Base-by-base conservation (phyloP, 2,888 invertebrate species). In the Pollenia angustigena region DNA sequence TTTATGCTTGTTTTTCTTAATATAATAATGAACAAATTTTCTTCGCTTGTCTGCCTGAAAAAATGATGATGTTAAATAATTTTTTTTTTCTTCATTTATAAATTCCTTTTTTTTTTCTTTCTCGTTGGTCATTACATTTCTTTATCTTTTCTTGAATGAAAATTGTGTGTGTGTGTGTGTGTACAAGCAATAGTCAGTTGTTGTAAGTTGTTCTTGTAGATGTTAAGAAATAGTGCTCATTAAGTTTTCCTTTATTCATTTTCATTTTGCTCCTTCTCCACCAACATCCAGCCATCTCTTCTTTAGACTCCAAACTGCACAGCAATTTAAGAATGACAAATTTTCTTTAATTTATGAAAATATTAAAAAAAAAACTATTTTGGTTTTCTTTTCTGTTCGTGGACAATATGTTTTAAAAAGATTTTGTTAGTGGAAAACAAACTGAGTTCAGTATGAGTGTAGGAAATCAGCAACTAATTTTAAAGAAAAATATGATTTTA, bases 21-120 rank as follows among this genome's bases (percentile, higher is more conserved):
- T 32, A 68, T 62, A 83, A 80, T 78, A 87, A 84, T 87, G 84
- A 50, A 74, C 72, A 81, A 81, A 82, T 87, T 87, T 87, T 85
- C 85, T 75, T 71, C 75, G 84, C 79, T 82, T 82, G 87, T 82
- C 85, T 82, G 82, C 76, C 76, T 76, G 44, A 71, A 76, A 75
- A 75, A 66, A 62, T 85, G 64, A 75, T 79, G 69, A 69, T 75
- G 85, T 62, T 81, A 58, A 74, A 60, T 72, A 32, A 56, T 42
- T 12, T 58, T 58, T 58, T 58, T 68, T 44, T 60, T 52, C 14
- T 50, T 4, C 32, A 44, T 32, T 64, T 50, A 42, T 60, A 48
- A 56, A 16, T 69, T 14, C 40, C 46, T 32, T 75, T 68, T 11
- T 16, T 32, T 16, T 14, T 62, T 52, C 18, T 58, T 52, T 32